phyloP scores from a whole-genome alignment of 2,797 vertebrate genomes.

The Molossus alvarezi region DNA sequence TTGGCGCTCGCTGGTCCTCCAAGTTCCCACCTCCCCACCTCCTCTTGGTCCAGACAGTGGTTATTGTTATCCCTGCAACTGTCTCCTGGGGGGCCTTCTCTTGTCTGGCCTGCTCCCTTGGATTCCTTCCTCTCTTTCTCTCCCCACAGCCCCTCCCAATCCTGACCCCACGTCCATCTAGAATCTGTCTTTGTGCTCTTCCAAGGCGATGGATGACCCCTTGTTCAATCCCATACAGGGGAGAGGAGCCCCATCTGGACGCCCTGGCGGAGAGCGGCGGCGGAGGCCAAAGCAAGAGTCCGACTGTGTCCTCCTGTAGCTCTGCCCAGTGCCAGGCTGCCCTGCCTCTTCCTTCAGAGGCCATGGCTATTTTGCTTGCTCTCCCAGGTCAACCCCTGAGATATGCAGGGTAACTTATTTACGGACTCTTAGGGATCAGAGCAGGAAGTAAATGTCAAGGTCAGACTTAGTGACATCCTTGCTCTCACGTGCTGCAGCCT shows the following conservation, averaged over 20 bases:
- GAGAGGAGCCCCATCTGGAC: conserved; percentile 88
- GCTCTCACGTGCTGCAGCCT: conserved; percentile 2
- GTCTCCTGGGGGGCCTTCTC: neutral
- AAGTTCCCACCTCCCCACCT: neutral
- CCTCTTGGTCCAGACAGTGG: neutral
- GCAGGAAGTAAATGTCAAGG: neutral
- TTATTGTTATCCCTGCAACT: neutral
- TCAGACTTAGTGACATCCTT: neutral
- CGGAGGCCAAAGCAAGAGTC: conserved; percentile 90
- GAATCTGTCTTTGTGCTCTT: neutral
- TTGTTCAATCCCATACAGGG: conserved; percentile 88
- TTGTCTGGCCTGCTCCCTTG: too few species aligned
- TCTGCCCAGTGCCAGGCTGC: accelerated
- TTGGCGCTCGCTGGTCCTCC: neutral
- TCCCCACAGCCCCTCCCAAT: neutral
- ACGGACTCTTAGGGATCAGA: neutral
- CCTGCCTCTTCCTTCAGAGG: neutral
- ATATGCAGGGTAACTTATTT: conserved; percentile 28
- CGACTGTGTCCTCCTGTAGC: conserved; percentile 93
- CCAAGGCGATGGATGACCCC: neutral
- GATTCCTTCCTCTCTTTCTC: neutral
- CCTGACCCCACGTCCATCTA: neutral
- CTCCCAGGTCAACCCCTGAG: neutral
- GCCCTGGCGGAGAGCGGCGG: conserved; percentile 88
- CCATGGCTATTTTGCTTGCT: neutral